These are phyloP conservation scores for Globia sparganii DNA, from an alignment of 2,888 invertebrate genomes.

Conservation along the genomic window DNA sequence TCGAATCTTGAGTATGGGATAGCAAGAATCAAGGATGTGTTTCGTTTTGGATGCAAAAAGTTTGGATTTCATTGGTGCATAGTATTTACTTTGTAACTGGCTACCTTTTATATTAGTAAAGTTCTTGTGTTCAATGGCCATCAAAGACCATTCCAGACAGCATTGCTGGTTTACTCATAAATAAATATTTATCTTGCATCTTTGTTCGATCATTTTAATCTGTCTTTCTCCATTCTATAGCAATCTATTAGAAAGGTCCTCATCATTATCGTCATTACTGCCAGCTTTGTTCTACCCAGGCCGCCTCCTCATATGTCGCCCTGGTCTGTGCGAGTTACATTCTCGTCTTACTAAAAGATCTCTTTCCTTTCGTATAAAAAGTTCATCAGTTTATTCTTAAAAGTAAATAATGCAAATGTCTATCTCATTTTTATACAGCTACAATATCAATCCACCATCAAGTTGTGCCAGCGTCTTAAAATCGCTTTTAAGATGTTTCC, in stretches of 20 bases:
- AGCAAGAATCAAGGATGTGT: neutral
- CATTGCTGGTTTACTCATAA: neutral
- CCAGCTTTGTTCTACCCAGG: neutral
- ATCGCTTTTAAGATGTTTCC: slow-evolving; percentile 14
- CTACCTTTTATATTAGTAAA: neutral
- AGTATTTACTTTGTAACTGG: no score
- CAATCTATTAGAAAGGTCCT: neutral
- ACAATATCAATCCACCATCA: neutral
- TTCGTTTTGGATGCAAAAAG: neutral
- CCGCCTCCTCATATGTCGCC: neutral
- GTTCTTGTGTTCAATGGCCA: neutral
- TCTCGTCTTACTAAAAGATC: no score
- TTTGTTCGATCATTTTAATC: neutral
- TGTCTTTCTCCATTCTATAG: neutral
- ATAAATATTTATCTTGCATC: neutral
- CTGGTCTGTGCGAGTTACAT: neutral
- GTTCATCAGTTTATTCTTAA: neutral
- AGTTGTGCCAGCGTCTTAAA: neutral
- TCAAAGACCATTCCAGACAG: neutral
- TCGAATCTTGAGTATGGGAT: slow-evolving; percentile 17
- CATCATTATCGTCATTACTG: neutral
- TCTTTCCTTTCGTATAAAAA: neutral
- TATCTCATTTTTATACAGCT: neutral
- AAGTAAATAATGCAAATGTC: neutral
- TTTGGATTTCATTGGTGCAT: neutral